Evolutionary conservation across 2,797 vertebrate species (phyloP).

Genomic region (Lagorchestes hirsutus): DNA sequence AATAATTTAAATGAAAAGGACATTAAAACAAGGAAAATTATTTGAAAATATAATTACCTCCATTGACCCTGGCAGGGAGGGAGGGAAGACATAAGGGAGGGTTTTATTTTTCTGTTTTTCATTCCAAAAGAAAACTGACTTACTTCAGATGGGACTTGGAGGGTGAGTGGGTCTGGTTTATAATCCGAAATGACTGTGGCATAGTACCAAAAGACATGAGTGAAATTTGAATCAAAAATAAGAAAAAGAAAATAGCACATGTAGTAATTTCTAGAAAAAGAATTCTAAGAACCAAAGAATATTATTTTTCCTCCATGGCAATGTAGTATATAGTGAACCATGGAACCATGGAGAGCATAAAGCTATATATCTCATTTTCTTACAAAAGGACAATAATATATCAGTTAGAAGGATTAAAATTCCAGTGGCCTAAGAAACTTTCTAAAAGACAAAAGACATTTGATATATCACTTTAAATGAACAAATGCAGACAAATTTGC

Average conservation of each 20-base stretch:
- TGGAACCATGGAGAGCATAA: not conserved
- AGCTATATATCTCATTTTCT: not conserved
- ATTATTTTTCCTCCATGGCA: not conserved
- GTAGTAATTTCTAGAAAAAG: not conserved
- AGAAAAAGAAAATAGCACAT: not conserved
- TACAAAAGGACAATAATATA: slow-evolving; percentile 24
- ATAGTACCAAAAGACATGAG: not conserved
- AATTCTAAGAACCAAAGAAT: not conserved
- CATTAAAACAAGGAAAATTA: not conserved
- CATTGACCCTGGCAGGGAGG: not conserved
- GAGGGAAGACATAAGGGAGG: not conserved
- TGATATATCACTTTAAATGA: not conserved
- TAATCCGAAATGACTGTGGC: not conserved
- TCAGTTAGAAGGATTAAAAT: not conserved
- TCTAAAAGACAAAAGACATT: not conserved
- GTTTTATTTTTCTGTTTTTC: not conserved
- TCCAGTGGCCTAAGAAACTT: not conserved
- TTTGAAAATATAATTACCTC: not conserved
- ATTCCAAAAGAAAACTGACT: not conserved
- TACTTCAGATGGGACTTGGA: not conserved
- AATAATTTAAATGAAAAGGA: not conserved
- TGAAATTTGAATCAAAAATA: not conserved
- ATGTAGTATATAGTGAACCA: not conserved
- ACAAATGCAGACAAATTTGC: slow-evolving; percentile 18
- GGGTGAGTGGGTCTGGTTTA: not conserved